Evolutionary conservation across 2,888 invertebrate genomes (phyloP), one percentile per base, ranked within the genome.

Genomic region (Lepidonotus clava): DNA sequence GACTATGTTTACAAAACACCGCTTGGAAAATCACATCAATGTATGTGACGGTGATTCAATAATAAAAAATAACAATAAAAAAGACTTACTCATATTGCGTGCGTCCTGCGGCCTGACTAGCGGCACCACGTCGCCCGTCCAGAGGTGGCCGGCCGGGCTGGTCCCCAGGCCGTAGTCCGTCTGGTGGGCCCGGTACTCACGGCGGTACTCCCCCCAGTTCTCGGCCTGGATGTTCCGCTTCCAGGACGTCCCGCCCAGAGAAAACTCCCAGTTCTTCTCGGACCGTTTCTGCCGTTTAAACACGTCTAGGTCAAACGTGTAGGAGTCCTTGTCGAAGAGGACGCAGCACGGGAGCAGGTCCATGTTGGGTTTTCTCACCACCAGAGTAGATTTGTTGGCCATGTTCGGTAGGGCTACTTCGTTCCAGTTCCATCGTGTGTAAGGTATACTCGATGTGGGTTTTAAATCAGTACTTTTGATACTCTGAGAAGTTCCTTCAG

Each of bases 191-290:
- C 87, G 85, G 41, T 89, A 32, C 34, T 89, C 90, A 24, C 83
- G 46, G 86, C 92, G 92, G 86, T 91, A 92, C 46, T 92, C 92
- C 24, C 84, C 86, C 93, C 93, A 93, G 88, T 91, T 93, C 1
- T 24, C 11, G 8, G 87, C 77, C 40, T 41, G 21, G 21, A 53
- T 38, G 40, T 38, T 32, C n/a, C 67, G 32, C 80, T 77, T 83
- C 86, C 80, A 86, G 34, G 40, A 86, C n/a, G 67, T 40, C 6
- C 61, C 67, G 32, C 80, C 86, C 21, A 41, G 86, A 28, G 76
- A 86, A 53, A 32, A 76, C 32, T 85, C 71, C 36, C 41, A 71
- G 0, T 4, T 4, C 66, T 6, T 36, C 28, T 67, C 71, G 2
- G 1, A 28, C 24, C 56, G 41, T 36, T 21, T 18, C 21, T 32